These are phyloP conservation scores for Hypercompe scribonia DNA, from an alignment of 2,888 invertebrate species.

Conservation along the genomic window DNA sequence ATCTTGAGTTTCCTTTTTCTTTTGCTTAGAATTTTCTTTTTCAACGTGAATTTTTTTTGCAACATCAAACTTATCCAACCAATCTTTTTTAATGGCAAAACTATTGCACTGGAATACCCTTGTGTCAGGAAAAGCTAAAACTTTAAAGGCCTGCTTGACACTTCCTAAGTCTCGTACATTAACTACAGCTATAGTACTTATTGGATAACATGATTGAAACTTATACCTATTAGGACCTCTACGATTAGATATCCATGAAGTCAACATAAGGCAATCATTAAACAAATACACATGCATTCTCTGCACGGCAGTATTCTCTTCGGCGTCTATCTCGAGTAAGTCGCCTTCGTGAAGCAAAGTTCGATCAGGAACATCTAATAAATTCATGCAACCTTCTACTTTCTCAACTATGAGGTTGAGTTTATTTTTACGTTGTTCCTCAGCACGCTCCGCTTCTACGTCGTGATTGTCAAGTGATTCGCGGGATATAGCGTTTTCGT, in stretches of 20 bases:
- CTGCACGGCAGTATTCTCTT: constrained; percentile 94
- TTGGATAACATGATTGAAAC: constrained; percentile 93
- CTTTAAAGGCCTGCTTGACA: constrained; percentile 97
- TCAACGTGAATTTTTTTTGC: constrained; percentile 93
- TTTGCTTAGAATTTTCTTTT: constrained; percentile 87
- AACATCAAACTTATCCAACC: constrained; percentile 96
- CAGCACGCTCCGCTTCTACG: constrained; percentile 85
- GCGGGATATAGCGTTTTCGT: constrained; percentile 78
- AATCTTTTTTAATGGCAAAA: constrained; percentile 93
- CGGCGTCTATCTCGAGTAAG: constrained; percentile 94
- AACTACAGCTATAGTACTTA: constrained; percentile 96
- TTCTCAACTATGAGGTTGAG: constrained; percentile 92
- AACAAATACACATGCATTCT: constrained; percentile 97
- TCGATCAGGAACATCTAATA: constrained; percentile 91
- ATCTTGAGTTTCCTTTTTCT: constrained; percentile 78
- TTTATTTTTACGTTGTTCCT: constrained; percentile 88
- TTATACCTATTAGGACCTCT: constrained; percentile 93
- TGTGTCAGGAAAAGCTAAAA: constrained; percentile 97
- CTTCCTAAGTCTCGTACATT: constrained; percentile 96
- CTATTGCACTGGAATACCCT: constrained; percentile 96
- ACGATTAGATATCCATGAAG: constrained; percentile 91
- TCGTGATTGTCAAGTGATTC: constrained; percentile 86
- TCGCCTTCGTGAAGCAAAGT: constrained; percentile 96
- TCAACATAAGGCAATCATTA: constrained; percentile 96
- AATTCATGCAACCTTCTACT: constrained; percentile 94